phyloP scores from a whole-genome alignment of 2,888 invertebrate species.

The Erpobdella octoculata region DNA sequence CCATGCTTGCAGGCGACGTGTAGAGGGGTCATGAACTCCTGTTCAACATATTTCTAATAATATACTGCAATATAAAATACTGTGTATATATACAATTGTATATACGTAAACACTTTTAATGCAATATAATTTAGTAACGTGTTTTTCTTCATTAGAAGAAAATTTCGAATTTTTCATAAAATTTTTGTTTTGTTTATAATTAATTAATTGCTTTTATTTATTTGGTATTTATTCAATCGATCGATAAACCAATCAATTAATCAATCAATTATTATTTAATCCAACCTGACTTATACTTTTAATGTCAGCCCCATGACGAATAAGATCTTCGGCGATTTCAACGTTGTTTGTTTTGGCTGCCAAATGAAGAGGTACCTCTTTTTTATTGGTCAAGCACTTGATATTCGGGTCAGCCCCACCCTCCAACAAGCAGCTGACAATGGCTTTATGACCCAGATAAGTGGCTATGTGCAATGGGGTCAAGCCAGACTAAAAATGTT shows the following conservation, averaged over 20 bases:
- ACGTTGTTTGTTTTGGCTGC: background rate
- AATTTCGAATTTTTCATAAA: no score
- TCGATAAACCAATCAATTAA: no score
- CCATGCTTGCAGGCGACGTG: conserved; percentile 55
- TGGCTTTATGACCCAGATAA: conserved; percentile 26
- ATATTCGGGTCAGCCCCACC: background rate
- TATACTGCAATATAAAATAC: background rate
- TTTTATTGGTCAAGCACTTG: background rate
- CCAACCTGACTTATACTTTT: background rate
- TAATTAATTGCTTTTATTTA: no score
- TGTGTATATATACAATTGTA: no score
- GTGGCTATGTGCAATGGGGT: conserved; percentile 30
- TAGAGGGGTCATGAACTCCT: conserved; percentile 76
- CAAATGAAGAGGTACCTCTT: background rate
- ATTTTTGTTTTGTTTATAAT: no score
- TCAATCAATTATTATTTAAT: no score
- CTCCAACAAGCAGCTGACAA: conserved; percentile 16
- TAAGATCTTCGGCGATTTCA: background rate
- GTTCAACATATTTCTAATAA: background rate
- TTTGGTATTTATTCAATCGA: no score
- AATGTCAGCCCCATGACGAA: background rate
- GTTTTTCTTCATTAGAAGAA: no score
- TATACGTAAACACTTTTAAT: no score
- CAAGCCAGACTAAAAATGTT: conserved; percentile 1
- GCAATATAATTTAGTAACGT: no score